These are phyloP conservation scores for Wasmannia auropunctata DNA, from an alignment of 1,140 invertebrate genomes.

Conservation along the genomic window DNA sequence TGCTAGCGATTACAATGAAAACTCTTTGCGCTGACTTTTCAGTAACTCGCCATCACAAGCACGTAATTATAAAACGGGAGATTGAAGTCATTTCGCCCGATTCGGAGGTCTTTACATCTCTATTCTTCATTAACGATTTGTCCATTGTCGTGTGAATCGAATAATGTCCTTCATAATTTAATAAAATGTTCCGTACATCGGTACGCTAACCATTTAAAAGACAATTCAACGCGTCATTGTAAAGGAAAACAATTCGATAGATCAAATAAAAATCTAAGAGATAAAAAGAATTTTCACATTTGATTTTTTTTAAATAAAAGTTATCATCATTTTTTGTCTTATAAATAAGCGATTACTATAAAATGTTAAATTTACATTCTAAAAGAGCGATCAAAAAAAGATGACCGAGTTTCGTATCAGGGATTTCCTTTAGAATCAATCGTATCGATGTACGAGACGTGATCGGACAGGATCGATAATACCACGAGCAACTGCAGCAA, in stretches of 20 bases:
- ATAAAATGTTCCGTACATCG: slow-evolving; percentile 18
- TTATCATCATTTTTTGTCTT: neutral
- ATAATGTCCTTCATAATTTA: neutral
- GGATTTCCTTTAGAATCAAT: slow-evolving; percentile 15
- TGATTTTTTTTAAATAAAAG: neutral
- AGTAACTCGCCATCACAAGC: neutral
- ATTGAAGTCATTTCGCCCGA: neutral
- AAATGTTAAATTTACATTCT: neutral
- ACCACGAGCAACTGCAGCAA: slow-evolving; percentile 91
- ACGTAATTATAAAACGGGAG: neutral
- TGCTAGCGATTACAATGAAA: slow-evolving; percentile 18
- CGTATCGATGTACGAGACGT: slow-evolving; percentile 31
- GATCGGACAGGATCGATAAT: slow-evolving; percentile 80
- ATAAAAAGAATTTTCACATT: neutral
- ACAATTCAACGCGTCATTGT: neutral
- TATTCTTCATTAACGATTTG: slow-evolving; percentile 11
- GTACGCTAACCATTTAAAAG: neutral
- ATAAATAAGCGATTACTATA: neutral
- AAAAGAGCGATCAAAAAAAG: neutral
- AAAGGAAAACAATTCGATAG: neutral
- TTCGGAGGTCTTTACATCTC: slow-evolving; percentile 18
- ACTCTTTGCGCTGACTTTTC: slow-evolving; percentile 1
- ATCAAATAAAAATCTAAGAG: neutral
- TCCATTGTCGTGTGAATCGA: slow-evolving; percentile 9
- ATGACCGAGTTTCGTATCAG: neutral